phyloP scores from a whole-genome alignment of 2,113 vertebrate genomes.

The Tichodroma muraria region DNA sequence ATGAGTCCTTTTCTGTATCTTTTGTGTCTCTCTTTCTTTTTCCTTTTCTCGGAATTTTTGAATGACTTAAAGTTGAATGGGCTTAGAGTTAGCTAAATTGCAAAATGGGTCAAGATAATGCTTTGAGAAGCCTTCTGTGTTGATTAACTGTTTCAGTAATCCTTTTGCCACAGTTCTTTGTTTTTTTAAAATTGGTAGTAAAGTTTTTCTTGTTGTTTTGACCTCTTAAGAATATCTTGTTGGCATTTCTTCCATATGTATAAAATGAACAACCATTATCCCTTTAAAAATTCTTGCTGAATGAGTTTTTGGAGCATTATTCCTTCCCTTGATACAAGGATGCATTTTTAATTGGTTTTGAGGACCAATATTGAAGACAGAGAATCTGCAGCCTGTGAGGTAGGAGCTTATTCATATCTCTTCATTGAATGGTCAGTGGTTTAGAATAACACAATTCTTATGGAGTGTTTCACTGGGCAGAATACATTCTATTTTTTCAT shows the following conservation, averaged over 20 bases:
- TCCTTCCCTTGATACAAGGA: neutral
- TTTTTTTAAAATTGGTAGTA: neutral
- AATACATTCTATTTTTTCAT: neutral
- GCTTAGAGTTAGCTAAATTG: neutral
- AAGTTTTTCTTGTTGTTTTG: neutral
- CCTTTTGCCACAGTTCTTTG: neutral
- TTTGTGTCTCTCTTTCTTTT: neutral
- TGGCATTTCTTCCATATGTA: neutral
- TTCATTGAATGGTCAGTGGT: neutral
- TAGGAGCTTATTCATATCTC: neutral
- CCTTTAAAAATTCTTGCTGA: neutral
- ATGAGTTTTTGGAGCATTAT: accelerated
- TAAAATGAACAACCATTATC: neutral
- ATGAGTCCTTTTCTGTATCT: neutral
- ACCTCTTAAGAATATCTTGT: neutral
- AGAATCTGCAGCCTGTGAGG: neutral
- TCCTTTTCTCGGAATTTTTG: accelerated
- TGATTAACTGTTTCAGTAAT: neutral
- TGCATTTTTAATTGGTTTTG: neutral
- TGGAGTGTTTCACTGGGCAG: neutral
- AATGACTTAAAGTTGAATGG: neutral
- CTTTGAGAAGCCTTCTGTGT: neutral
- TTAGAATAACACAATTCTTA: neutral
- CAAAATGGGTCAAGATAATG: neutral
- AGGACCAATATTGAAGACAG: neutral